Base-by-base conservation (phyloP, 1,140 invertebrate species). In the Eupristina koningsbergeri region DNA sequence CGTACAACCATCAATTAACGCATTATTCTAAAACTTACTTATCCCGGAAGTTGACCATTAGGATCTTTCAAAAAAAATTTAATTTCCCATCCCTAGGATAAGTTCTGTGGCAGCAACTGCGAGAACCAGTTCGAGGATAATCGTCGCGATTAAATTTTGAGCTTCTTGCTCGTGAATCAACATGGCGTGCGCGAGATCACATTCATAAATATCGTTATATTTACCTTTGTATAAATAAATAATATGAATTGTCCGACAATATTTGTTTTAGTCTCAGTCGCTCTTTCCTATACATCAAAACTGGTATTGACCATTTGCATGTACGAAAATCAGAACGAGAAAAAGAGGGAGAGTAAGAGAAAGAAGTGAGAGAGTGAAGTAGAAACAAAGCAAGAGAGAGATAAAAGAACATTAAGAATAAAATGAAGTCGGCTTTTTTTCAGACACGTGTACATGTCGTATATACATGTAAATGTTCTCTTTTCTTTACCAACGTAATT, bases 161-260 rank as follows among this genome's bases (percentile, higher is more conserved):
- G 53, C 53, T 58, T 58, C 50, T 58, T 9, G 22, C 53, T 31
- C 64, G 64, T 71, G 78, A 80, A 80, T 80, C 45, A 71, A 69
- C 67, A 36, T 80, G 31, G 79, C 69, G 69, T 73, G 80, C 50
- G 47, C 41, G 31, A 64, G 73, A 76, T 64, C 76, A 82, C 58
- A 53, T 76, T 50, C n/a, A 26, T 81, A 47, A 82, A 82, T 76
- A 82, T 76, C 58, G 41, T 15, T 41, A 41, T n/a, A 53, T 76
- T 82, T 76, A 76, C 80, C 19, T n/a, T 63, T 17, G 13, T 17
- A 22, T 64, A 61, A 74, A 74, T 45, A 81, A 74, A 81, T 45
- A 45, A n/a, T 63, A 22, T 47, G 36, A 39, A 58, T 74, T 47
- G 61, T 47, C 58, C 47, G 36, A 17, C 19, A 9, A 63, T 69